These are phyloP conservation scores for Elaeidobius kamerunicus DNA, from an alignment of 2,888 invertebrate species.

Conservation along the genomic window DNA sequence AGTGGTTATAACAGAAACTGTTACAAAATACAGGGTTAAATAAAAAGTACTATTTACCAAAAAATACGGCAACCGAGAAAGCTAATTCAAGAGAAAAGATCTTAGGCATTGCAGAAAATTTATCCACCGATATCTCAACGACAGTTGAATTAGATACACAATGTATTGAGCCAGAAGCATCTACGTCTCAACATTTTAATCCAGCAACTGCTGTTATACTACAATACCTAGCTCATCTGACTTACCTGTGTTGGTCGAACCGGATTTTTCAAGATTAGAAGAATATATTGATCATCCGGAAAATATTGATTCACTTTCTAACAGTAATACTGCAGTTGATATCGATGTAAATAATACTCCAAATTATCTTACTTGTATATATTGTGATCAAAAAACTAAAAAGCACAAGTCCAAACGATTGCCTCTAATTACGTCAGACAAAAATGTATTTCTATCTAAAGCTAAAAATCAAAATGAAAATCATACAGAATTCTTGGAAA, in stretches of 20 bases:
- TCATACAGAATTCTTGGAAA: no score
- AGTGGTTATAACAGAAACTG: conserved; percentile 21
- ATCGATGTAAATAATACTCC: conserved; percentile 11
- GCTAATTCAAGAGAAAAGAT: conserved; percentile 6
- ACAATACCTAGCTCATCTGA: neutral
- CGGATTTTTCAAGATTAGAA: neutral
- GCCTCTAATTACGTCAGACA: conserved; percentile 21
- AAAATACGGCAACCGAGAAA: neutral
- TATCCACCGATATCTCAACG: neutral
- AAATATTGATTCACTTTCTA: conserved; percentile 1
- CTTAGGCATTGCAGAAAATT: conserved; percentile 4
- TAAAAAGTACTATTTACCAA: conserved; percentile 13
- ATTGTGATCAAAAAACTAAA: conserved; percentile 29
- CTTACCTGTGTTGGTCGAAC: neutral
- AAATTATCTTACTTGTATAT: conserved; percentile 24
- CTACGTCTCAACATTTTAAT: neutral
- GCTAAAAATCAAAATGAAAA: no score
- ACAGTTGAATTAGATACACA: no score
- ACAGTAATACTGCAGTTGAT: conserved; percentile 21
- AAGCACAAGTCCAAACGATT: conserved; percentile 22
- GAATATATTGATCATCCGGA: neutral
- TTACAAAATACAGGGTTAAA: conserved; percentile 18
- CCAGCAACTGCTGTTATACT: neutral
- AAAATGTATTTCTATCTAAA: conserved; percentile 24
- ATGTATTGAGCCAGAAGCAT: no score